Evolutionary conservation across 2,113 vertebrate genomes (phyloP).

Genomic region (Tricholaema leucomelas): DNA sequence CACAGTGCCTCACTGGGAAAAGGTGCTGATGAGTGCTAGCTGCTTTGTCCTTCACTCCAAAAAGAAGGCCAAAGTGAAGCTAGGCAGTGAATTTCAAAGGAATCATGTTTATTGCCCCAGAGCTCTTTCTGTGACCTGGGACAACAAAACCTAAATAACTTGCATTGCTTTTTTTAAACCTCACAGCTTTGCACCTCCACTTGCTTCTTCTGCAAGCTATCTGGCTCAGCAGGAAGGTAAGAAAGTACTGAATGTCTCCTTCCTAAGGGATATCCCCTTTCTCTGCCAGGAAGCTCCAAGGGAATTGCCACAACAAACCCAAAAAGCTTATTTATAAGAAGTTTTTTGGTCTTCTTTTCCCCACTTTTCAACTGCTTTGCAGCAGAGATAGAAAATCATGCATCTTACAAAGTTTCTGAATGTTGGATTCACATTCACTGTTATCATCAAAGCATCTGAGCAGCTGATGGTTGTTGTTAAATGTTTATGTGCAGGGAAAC

Average conservation of each 20-base stretch:
- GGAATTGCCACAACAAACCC: not conserved
- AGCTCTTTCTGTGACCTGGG: not conserved
- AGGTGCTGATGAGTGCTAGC: slow-evolving; percentile 6
- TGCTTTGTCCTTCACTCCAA: slow-evolving; percentile 19
- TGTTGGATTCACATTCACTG: not conserved
- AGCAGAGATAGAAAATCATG: not conserved
- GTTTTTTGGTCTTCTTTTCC: not conserved
- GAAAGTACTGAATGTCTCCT: not conserved
- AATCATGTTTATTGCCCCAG: not conserved
- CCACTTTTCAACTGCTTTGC: not conserved
- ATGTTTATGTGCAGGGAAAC: not conserved
- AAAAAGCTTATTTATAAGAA: not conserved
- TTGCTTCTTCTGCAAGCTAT: not conserved
- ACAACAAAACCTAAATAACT: not conserved
- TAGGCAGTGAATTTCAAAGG: not conserved
- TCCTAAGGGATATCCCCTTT: not conserved
- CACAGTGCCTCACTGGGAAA: not conserved
- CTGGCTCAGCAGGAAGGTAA: not conserved
- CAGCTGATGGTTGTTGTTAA: not conserved
- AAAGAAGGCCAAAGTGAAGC: not conserved
- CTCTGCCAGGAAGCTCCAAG: not conserved
- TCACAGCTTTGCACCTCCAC: not conserved
- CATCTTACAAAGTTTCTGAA: not conserved
- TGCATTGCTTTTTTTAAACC: not conserved
- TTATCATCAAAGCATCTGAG: not conserved